phyloP scores from a whole-genome alignment of 2,888 invertebrate species.

The Odontothrips loti region DNA sequence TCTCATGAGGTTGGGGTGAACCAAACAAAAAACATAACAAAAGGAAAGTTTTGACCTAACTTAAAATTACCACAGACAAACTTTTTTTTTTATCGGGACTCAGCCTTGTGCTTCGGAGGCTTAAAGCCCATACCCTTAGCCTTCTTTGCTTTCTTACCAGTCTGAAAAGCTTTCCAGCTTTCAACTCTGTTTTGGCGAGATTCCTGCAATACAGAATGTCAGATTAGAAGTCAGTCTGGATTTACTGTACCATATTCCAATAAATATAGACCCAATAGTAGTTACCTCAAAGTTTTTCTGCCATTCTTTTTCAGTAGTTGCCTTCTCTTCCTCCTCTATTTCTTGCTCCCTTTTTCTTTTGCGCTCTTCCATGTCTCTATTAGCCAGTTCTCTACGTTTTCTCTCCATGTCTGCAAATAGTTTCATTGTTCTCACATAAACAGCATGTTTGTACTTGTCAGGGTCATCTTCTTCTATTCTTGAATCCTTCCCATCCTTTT shows the following conservation, averaged over 20 bases:
- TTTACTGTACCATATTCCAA: constrained; percentile 13
- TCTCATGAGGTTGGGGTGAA: too few species aligned
- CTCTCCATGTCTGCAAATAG: constrained; percentile 94
- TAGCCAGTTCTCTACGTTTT: constrained; percentile 78
- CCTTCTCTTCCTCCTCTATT: constrained; percentile 86
- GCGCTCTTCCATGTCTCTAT: constrained; percentile 86
- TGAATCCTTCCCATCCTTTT: constrained; percentile 78
- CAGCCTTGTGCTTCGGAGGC: constrained; percentile 90
- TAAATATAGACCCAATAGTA: constrained; percentile 24
- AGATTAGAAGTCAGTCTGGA: constrained; percentile 9
- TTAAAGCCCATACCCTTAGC: constrained; percentile 67
- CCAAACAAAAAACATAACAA: neutral
- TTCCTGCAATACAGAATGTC: constrained; percentile 56
- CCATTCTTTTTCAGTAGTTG: constrained; percentile 91
- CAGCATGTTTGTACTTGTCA: constrained; percentile 80
- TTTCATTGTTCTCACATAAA: constrained; percentile 99
- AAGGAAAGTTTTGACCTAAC: neutral
- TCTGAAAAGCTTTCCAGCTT: constrained; percentile 89
- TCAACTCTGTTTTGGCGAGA: constrained; percentile 86
- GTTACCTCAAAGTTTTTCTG: constrained; percentile 94
- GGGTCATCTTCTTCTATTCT: constrained; percentile 86
- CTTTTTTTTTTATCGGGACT: constrained; percentile 67
- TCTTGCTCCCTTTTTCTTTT: constrained; percentile 92
- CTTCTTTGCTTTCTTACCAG: constrained; percentile 73
- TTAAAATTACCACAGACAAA: too few species aligned